Evolutionary conservation across 1,140 invertebrate genomes (phyloP), one percentile per base, ranked within the genome.

Genomic region (Schlechtendalia chinensis): DNA sequence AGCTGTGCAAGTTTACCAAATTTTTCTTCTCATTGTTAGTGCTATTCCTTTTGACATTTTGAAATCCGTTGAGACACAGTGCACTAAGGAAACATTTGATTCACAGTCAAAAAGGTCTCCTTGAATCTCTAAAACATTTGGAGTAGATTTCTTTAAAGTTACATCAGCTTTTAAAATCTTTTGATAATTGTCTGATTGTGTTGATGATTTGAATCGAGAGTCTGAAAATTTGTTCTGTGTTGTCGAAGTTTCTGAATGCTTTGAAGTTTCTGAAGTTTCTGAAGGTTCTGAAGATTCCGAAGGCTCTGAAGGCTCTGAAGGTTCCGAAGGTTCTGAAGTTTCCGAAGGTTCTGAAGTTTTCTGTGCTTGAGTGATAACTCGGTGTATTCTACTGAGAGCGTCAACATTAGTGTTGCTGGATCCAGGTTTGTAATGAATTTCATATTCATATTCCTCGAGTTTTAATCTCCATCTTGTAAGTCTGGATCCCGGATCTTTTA

Each of bases 371-470:
- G 50, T 72, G 0, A n/a, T 3, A 1, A 74, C 24, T 27, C 11
- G 6, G 1, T 50, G 12, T 61, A 81, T 72, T 16, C 69, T n/a
- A 8, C 63, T 71, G 1, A 50, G n/a, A 11, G 53, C 39, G 27
- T 81, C 86, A 1, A 84, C 86, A 65, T 85, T 2, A 75, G n/a
- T 81, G 77, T 86, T 86, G 47, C 81, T 63, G 79, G 82, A 84
- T 5, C 86, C 86, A 63, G 84, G 75, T 82, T 86, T 85, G 81
- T 88, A 86, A 22, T 84, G 81, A 19, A 89, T 85, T 53, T 86
- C 82, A 82, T 85, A 86, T 29, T 87, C 82, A 83, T 86, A 56
- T n/a, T 50, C 47, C 14, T 12, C 47, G 1, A 50, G 11, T 50
- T 50, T 50, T 50, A 50, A 14, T 50, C 47, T 50, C 47, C 47